These are phyloP conservation scores for Mus spretus DNA, from an alignment of 2,797 vertebrate species.

Conservation along the genomic window DNA sequence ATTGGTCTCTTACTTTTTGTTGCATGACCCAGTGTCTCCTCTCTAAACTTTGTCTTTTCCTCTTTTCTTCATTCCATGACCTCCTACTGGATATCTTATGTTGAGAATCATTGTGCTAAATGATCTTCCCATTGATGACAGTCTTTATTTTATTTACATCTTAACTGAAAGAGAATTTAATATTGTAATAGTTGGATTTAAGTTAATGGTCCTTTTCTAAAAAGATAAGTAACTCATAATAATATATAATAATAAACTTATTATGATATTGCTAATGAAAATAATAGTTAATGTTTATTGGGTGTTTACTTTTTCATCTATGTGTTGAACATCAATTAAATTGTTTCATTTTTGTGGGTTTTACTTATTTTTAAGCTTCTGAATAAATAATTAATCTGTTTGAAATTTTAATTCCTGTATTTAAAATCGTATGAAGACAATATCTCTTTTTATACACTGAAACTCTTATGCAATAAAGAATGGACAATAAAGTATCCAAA, in stretches of 20 bases:
- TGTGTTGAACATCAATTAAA: neutral
- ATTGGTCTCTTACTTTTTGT: no score
- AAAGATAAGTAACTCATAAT: neutral
- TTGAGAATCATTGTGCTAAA: neutral
- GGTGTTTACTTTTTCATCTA: neutral
- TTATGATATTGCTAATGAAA: neutral
- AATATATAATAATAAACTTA: neutral
- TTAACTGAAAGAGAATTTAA: neutral
- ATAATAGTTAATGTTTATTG: neutral
- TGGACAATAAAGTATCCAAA: neutral
- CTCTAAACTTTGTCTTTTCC: no score
- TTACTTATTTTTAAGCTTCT: neutral
- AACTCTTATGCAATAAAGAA: neutral
- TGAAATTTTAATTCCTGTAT: neutral
- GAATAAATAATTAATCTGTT: neutral
- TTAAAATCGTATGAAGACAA: neutral
- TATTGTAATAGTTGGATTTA: neutral
- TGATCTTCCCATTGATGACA: neutral
- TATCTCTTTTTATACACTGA: neutral
- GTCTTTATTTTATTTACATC: neutral
- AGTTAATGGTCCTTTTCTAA: neutral
- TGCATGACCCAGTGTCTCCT: no score
- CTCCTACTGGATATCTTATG: no score
- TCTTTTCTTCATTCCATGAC: no score
- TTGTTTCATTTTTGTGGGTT: neutral